phyloP scores from a whole-genome alignment of 2,888 invertebrate species.

The Apamea crenata region DNA sequence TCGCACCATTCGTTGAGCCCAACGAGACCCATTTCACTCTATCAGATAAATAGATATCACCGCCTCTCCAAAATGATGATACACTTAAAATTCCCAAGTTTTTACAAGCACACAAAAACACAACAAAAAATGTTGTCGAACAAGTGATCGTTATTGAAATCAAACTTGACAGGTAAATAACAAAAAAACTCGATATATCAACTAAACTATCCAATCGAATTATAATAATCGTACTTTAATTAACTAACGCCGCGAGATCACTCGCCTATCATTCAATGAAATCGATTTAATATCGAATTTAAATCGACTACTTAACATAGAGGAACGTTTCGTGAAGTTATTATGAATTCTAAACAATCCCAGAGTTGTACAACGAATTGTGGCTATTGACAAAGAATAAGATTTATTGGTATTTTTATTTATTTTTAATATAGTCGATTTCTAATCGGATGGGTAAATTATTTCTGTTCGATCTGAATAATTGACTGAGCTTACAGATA shows the following conservation, averaged over 20 bases:
- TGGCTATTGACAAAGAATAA: slow-evolving; percentile 63
- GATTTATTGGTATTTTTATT: slow-evolving; percentile 65
- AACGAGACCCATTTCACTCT: slow-evolving; percentile 34
- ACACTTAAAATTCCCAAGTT: slow-evolving; percentile 52
- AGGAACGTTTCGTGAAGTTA: slow-evolving; percentile 63
- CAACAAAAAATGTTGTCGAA: slow-evolving; percentile 59
- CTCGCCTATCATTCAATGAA: slow-evolving; percentile 64
- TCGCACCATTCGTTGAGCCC: slow-evolving; percentile 27
- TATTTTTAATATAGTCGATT: slow-evolving; percentile 61
- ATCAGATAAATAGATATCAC: slow-evolving; percentile 44
- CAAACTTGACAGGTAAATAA: slow-evolving; percentile 69
- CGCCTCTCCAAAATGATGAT: slow-evolving; percentile 38
- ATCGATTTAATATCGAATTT: slow-evolving; percentile 73
- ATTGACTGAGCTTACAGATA: slow-evolving; percentile 46
- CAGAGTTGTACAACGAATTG: slow-evolving; percentile 57
- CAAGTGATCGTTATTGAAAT: slow-evolving; percentile 69
- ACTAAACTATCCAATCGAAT: slow-evolving; percentile 64
- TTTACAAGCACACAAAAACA: slow-evolving; percentile 35
- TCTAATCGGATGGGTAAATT: slow-evolving; percentile 57
- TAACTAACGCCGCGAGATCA: slow-evolving; percentile 66
- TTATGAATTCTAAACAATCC: slow-evolving; percentile 69
- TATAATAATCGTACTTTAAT: slow-evolving; percentile 73
- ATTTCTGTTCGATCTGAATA: slow-evolving; percentile 59
- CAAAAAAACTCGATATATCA: slow-evolving; percentile 66
- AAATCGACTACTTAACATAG: slow-evolving; percentile 73